phyloP scores from a whole-genome alignment of 2,797 vertebrate genomes.

The Malurus leucopterus region DNA sequence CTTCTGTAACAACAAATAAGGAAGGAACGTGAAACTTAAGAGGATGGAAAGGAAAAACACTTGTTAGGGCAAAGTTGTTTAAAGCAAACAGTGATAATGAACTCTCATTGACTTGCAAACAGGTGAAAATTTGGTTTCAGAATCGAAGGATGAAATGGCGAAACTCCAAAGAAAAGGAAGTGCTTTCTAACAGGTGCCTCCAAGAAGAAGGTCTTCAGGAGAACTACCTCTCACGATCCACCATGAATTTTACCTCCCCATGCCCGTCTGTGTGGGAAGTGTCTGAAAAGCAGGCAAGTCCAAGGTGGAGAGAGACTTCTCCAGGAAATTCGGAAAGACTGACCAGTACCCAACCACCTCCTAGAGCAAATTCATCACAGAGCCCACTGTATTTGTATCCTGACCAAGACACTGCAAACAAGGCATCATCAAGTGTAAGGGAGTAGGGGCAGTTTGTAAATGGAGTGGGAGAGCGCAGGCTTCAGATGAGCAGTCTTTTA shows the following conservation, averaged over 20 bases:
- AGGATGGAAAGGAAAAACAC: background rate
- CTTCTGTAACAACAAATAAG: background rate
- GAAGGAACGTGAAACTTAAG: background rate
- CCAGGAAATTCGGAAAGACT: slow-evolving; percentile 65
- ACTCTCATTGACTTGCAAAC: slow-evolving; percentile 43
- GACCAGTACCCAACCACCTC: background rate
- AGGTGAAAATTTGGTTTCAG: slow-evolving; percentile 99
- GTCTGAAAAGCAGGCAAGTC: slow-evolving; percentile 52
- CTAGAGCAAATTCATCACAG: slow-evolving; percentile 31
- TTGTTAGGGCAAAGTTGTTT: background rate
- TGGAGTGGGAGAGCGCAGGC: background rate
- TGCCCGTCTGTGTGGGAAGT: slow-evolving; percentile 66
- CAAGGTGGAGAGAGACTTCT: slow-evolving; percentile 64
- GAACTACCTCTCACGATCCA: slow-evolving; percentile 58
- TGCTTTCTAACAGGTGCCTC: slow-evolving; percentile 78
- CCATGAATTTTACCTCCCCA: slow-evolving; percentile 54
- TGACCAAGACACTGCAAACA: slow-evolving; percentile 43
- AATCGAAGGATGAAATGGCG: slow-evolving; percentile 98
- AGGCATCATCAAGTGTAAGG: slow-evolving; percentile 27
- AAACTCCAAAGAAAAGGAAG: slow-evolving; percentile 95
- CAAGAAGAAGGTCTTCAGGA: slow-evolving; percentile 79
- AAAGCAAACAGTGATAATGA: background rate
- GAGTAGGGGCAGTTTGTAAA: background rate
- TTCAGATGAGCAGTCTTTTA: slow-evolving; percentile 3
- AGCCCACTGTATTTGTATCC: slow-evolving; percentile 55